Percentiles rank a stretch among this genome's conserved stretches.
Conservation (phyloP, 2,113 vertebrate species). For the Heliornis fulica region DNA sequence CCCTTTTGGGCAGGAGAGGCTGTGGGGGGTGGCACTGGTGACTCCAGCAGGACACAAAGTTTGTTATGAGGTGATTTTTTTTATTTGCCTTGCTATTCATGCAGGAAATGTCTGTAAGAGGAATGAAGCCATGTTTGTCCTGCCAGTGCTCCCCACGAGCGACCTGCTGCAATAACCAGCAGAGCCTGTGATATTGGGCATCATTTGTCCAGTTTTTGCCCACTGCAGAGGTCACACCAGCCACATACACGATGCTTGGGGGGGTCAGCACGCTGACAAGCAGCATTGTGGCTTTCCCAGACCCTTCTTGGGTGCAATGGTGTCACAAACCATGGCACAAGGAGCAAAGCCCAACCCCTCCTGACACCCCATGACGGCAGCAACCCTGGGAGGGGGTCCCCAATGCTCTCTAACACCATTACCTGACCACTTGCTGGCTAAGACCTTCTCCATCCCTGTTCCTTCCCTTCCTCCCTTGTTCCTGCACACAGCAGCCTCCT, state of each 20-base stretch:
- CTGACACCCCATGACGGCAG: no score
- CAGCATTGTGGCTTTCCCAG: background rate
- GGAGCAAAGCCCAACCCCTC: background rate
- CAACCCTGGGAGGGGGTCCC: background rate
- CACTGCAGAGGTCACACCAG: background rate
- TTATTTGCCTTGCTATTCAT: background rate
- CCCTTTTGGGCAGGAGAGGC: background rate
- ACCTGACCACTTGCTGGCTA: background rate
- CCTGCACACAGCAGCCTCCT: background rate
- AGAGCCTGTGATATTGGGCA: background rate
- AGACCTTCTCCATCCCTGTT: background rate
- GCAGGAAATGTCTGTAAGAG: background rate
- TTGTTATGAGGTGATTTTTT: background rate
- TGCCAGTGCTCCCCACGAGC: background rate
- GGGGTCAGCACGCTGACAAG: background rate
- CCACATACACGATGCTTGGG: accelerated
- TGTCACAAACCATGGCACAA: accelerated
- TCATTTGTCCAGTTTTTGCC: background rate
- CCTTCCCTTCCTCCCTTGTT: background rate
- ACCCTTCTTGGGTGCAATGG: background rate
- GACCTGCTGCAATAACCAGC: background rate
- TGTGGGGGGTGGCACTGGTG: background rate
- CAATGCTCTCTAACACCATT: background rate
- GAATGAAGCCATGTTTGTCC: background rate
- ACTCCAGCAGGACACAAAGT: background rate